Evolutionary conservation across 2,888 invertebrate species (phyloP).

Genomic region (Caenorhabditis sp.): DNA sequence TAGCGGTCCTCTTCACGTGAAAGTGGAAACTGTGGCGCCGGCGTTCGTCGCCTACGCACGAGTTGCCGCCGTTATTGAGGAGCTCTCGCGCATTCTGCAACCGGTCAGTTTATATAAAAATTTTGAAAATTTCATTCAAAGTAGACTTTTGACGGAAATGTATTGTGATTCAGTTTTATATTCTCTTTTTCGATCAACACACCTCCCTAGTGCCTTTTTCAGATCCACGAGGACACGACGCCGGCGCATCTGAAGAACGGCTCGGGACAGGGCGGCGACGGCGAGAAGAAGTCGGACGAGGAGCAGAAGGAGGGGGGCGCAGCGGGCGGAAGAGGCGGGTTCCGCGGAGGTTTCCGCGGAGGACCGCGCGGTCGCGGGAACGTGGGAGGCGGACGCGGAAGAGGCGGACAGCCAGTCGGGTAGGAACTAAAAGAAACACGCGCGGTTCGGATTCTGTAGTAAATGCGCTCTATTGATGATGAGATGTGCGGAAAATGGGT

Average conservation of each 20-base stretch:
- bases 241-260: conserved; percentile 60
- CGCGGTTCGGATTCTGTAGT: neutral
- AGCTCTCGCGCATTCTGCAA: conserved; percentile 69
- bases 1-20: conserved; percentile 79
- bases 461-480: neutral
- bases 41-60: conserved; percentile 77
- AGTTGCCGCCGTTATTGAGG: conserved; percentile 76
- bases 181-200: too few species aligned
- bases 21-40: conserved; percentile 77
- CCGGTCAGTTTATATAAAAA: conserved; percentile 62
- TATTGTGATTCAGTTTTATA: too few species aligned
- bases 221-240: conserved; percentile 65
- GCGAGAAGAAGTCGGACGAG: conserved; percentile 41
- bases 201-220: neutral
- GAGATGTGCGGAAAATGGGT: neutral
- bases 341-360: conserved; percentile 25
- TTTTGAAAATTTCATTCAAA: too few species aligned
- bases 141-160: neutral
- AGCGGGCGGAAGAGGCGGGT: conserved; percentile 53
- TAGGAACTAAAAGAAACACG: conserved; percentile 3
- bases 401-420: conserved; percentile 52
- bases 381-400: conserved; percentile 49
- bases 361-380: conserved; percentile 37
- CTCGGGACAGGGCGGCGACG: conserved; percentile 50
- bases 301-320: conserved; percentile 19